phyloP scores from a whole-genome alignment of 2,113 vertebrate genomes.

The Oenanthe oenanthe region DNA sequence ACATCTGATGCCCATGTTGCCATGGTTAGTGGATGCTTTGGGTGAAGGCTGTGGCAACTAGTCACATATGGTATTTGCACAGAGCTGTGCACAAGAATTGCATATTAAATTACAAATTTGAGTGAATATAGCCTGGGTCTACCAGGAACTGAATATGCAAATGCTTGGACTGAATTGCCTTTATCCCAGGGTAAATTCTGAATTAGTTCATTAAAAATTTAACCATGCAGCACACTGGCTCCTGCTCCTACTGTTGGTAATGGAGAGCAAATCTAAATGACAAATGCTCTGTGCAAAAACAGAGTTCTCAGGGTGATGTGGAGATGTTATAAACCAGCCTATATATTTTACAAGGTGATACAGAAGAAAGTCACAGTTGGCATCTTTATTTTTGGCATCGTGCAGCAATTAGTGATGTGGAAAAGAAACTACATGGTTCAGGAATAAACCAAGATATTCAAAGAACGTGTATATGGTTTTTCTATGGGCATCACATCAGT shows the following conservation, averaged over 20 bases:
- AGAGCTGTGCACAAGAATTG: slow-evolving; percentile 56
- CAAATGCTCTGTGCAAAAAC: neutral
- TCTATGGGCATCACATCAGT: neutral
- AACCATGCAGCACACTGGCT: neutral
- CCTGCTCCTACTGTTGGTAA: neutral
- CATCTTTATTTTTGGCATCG: neutral
- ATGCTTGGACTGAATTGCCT: neutral
- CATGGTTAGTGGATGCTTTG: slow-evolving; percentile 69
- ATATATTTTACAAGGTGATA: neutral
- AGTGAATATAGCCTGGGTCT: slow-evolving; percentile 6
- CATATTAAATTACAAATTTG: slow-evolving; percentile 66
- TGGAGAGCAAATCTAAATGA: neutral
- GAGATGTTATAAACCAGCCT: neutral
- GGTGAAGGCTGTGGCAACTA: slow-evolving; percentile 68
- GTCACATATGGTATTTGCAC: slow-evolving; percentile 67
- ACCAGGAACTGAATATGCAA: slow-evolving; percentile 7
- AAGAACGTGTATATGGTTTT: neutral
- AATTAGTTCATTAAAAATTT: neutral
- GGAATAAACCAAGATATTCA: neutral
- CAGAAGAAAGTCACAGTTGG: neutral
- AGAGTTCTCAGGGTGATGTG: neutral
- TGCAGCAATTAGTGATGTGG: neutral
- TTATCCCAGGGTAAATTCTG: neutral
- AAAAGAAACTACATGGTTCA: neutral
- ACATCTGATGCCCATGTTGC: slow-evolving; percentile 71